phyloP scores from a whole-genome alignment of 2,113 vertebrate genomes.

The Clinocottus analis region DNA sequence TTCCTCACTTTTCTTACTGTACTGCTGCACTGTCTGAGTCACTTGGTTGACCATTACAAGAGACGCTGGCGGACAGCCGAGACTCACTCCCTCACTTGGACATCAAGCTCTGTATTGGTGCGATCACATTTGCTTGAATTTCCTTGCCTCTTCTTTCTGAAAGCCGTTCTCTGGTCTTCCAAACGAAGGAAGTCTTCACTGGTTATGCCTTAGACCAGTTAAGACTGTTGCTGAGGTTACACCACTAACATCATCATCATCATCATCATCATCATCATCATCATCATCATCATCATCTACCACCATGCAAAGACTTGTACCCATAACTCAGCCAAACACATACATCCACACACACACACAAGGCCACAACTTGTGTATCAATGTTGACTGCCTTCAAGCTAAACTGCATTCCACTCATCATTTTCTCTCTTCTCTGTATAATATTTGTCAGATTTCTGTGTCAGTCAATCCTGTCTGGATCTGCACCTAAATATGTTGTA shows the following conservation, averaged over 20 bases:
- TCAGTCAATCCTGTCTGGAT: neutral
- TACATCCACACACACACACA: neutral
- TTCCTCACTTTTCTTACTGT: conserved; percentile 29
- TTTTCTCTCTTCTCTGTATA: neutral
- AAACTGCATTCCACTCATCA: conserved; percentile 39
- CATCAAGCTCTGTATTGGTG: conserved; percentile 6
- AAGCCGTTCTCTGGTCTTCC: conserved; percentile 18
- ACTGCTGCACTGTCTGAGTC: conserved; percentile 35
- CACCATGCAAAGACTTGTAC: conserved; percentile 2
- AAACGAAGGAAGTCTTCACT: conserved; percentile 7
- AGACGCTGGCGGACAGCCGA: conserved; percentile 19
- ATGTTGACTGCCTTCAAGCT: conserved; percentile 14
- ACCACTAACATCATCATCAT: conserved; percentile 54
- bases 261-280: conserved; percentile 57
- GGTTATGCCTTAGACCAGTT: conserved; percentile 55
- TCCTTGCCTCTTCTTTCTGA: conserved; percentile 18
- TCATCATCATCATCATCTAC: conserved; percentile 61
- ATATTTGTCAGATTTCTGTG: neutral
- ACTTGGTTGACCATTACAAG: conserved; percentile 51
- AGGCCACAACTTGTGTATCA: conserved; percentile 5
- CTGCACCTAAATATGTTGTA: conserved; percentile 3
- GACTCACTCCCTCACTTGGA: conserved; percentile 2
- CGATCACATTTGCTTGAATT: conserved; percentile 25
- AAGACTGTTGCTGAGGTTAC: conserved; percentile 38
- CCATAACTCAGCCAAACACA: conserved; percentile 21